phyloP scores from a whole-genome alignment of 1,140 invertebrate genomes.

The fruit fly (Drosophila melanogaster) region DNA sequence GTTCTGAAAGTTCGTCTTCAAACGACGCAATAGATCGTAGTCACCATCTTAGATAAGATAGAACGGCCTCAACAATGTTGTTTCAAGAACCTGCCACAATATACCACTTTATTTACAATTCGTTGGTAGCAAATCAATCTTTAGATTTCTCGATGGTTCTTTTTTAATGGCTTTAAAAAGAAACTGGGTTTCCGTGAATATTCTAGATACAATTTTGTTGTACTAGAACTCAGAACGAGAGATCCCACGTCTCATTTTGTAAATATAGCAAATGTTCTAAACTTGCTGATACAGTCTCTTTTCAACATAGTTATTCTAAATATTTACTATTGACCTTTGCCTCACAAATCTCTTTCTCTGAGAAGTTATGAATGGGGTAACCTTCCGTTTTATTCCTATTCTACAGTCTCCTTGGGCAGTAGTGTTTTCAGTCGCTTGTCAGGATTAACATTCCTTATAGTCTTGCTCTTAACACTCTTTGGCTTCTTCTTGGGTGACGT shows the following conservation, averaged over 20 bases:
- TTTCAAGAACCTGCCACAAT: conserved; percentile 33
- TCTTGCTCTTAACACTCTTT: neutral
- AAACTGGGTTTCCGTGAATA: neutral
- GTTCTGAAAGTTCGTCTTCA: conserved; percentile 11
- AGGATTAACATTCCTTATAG: conserved; percentile 6
- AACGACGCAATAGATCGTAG: conserved; percentile 37
- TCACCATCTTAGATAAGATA: conserved; percentile 11
- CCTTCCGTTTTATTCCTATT: neutral
- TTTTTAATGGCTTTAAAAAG: neutral
- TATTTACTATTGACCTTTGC: no score
- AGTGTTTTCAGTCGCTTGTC: conserved; percentile 59
- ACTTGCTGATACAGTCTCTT: neutral
- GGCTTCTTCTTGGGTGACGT: conserved; percentile 17
- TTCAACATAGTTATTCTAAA: neutral
- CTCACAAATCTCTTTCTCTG: no score
- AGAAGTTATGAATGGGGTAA: neutral
- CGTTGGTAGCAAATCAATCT: conserved; percentile 4
- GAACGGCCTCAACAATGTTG: conserved; percentile 21
- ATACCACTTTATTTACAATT: conserved; percentile 20
- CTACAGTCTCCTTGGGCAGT: conserved; percentile 48
- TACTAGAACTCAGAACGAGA: neutral
- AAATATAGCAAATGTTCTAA: no score
- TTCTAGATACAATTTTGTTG: neutral
- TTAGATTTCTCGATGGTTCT: neutral
- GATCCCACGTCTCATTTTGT: neutral